Base-by-base conservation (phyloP, 2,113 vertebrate species). In the Caracal caracal region DNA sequence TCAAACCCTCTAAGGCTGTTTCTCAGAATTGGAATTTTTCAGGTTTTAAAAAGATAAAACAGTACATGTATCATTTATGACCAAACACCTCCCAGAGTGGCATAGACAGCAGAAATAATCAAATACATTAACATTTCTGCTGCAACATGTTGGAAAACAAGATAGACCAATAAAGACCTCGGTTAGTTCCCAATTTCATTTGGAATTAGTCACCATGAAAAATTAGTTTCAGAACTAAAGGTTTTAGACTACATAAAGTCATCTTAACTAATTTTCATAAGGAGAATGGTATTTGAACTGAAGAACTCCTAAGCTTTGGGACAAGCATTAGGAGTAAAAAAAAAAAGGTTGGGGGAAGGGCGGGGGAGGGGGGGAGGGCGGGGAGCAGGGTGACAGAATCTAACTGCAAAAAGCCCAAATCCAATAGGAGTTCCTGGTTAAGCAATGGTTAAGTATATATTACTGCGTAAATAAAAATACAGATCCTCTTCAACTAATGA, bases 31-130 rank as follows among this genome's bases (percentile, higher is more conserved):
- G 49, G 1, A 70, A 51, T 80, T 73, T 92, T 88, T 79, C 66
- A 82, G 28, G 79, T 75, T 84, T 96, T 56, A 87, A 20, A 88
- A 93, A 93, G 47, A 17, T 65, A 65, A 94, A 75, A 94, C 28
- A 59, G 15, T 40, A 0, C 28, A 70, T 71, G 19, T 70, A 70
- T 80, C 37, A 95, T 24, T 35, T 6, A 37, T n/a, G 40, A 76
- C 4, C 71, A 78, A 61, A 87, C 1, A 56, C 11, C 3, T 10
- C 20, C 22, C 59, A 43, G 9, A 71, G 16, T 49, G 43, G 16
- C 43, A 20, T 61, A 59, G 26, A 51, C 17, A 53, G 16, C 5
- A 82, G 5, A 16, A 76, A 17, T 12, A 63, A 63, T 83, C 80
- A 92, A 92, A 56, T 17, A 81, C 3, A 63, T 47, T 76, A 93